A percentile compares a stretch with the other conserved stretches of the same genome.
Evolutionary conservation across 2,888 invertebrate genomes (phyloP).

Genomic region (Chrysolina americana): DNA sequence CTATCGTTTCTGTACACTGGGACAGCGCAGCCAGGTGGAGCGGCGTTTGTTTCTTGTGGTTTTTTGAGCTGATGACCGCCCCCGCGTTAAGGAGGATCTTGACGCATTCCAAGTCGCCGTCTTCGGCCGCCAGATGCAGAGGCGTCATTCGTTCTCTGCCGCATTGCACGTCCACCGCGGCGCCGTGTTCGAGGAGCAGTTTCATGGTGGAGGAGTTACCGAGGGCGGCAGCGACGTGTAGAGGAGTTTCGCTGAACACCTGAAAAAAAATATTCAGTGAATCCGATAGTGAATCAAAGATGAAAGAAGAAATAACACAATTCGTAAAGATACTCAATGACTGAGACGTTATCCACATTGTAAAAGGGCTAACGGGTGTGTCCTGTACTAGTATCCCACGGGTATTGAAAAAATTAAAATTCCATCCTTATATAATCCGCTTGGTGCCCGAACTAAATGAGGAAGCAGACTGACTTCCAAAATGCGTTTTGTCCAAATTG

Average conservation of each 20-base stretch:
- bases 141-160: constrained; percentile 83
- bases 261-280: constrained; percentile 57
- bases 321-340: no score
- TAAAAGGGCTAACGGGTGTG: no score
- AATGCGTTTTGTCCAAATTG: no score
- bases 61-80: constrained; percentile 83
- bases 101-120: constrained; percentile 86
- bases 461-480: no score
- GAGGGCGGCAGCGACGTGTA: constrained; percentile 85
- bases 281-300: no score
- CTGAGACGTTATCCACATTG: no score
- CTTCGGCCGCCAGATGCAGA: constrained; percentile 89
- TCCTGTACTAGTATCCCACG: no score
- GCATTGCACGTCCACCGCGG: constrained; percentile 82
- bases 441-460: no score
- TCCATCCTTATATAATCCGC: no score
- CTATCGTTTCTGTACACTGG: constrained; percentile 84
- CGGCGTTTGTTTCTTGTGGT: constrained; percentile 85
- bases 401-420: no score
- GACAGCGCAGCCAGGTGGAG: constrained; percentile 87
- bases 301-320: no score
- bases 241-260: constrained; percentile 88
- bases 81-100: constrained; percentile 80
- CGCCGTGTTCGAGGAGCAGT: constrained; percentile 83
- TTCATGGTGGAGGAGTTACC: constrained; percentile 80